These are phyloP conservation scores for Morus bassanus DNA, from an alignment of 2,797 vertebrate species.

Conservation along the genomic window DNA sequence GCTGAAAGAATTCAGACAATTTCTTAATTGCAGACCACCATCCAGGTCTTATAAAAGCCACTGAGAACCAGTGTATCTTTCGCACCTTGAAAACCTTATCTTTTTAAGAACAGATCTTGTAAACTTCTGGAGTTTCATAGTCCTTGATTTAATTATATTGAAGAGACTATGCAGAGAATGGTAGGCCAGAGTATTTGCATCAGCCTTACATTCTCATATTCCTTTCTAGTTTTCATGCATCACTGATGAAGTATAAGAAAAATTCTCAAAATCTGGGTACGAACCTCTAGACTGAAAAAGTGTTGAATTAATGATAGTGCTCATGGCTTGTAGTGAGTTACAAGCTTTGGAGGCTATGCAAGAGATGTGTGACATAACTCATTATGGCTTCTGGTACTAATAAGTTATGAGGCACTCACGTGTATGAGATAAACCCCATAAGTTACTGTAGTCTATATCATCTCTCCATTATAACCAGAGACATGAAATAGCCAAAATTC, in stretches of 20 bases:
- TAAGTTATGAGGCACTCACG: slow-evolving; percentile 66
- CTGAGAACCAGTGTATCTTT: not conserved
- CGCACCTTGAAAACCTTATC: not conserved
- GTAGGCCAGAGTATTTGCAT: slow-evolving; percentile 28
- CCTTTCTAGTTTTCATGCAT: slow-evolving; percentile 62
- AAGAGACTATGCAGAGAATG: not conserved
- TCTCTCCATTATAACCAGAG: slow-evolving; percentile 65
- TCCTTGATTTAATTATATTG: not conserved
- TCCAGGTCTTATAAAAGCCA: not conserved
- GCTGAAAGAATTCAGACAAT: not conserved
- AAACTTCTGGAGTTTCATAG: not conserved
- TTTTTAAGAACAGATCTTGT: not conserved
- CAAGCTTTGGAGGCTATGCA: slow-evolving; percentile 57
- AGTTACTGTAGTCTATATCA: slow-evolving; percentile 69
- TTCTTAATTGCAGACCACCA: not conserved
- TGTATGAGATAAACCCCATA: slow-evolving; percentile 66
- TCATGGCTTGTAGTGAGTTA: slow-evolving; percentile 60
- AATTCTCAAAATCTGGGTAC: slow-evolving; percentile 57
- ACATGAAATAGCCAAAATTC: slow-evolving; percentile 60
- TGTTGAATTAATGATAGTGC: slow-evolving; percentile 68
- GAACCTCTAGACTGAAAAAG: slow-evolving; percentile 41
- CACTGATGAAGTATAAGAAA: slow-evolving; percentile 36
- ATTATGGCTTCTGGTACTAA: slow-evolving; percentile 62
- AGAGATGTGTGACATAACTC: slow-evolving; percentile 65
- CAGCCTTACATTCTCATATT: slow-evolving; percentile 28